Conservation (phyloP, 2,797 vertebrate genomes). For the Anisognathus igniventris region DNA sequence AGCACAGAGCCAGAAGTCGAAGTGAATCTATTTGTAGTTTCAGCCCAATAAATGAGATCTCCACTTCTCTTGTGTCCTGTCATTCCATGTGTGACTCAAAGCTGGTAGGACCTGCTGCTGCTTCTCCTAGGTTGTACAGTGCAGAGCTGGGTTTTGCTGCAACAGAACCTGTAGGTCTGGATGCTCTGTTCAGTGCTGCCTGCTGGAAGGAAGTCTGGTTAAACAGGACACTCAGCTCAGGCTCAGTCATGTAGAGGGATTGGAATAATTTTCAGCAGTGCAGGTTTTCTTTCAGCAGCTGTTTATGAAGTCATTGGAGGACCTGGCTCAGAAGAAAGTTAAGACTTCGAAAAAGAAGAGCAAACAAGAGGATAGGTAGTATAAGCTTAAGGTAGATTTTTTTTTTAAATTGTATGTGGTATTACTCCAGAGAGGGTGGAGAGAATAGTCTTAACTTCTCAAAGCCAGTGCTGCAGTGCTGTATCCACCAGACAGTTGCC, state of each 20-base stretch:
- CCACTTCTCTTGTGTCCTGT: neutral
- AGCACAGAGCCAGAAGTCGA: constrained; percentile 97
- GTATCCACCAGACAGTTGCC: neutral
- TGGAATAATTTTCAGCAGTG: neutral
- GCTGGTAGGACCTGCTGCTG: neutral
- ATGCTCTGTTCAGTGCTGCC: neutral
- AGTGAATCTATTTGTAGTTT: constrained; percentile 76
- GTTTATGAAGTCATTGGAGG: neutral
- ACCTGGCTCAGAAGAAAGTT: neutral
- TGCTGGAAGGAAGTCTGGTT: neutral
- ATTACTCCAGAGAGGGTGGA: neutral
- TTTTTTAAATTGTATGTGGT: neutral
- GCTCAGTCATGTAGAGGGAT: neutral
- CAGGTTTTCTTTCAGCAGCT: neutral
- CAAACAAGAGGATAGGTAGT: neutral
- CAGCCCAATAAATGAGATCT: constrained; percentile 58
- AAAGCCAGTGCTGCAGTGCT: neutral
- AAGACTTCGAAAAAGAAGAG: neutral
- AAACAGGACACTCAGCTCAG: neutral
- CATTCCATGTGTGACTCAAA: neutral
- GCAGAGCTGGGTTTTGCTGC: neutral
- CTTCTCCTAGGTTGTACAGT: neutral
- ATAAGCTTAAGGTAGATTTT: neutral
- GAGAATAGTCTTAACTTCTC: neutral
- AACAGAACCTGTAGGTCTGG: rapidly evolving